Base-by-base conservation (phyloP, 2,888 invertebrate genomes). In the Molorchus minor region DNA sequence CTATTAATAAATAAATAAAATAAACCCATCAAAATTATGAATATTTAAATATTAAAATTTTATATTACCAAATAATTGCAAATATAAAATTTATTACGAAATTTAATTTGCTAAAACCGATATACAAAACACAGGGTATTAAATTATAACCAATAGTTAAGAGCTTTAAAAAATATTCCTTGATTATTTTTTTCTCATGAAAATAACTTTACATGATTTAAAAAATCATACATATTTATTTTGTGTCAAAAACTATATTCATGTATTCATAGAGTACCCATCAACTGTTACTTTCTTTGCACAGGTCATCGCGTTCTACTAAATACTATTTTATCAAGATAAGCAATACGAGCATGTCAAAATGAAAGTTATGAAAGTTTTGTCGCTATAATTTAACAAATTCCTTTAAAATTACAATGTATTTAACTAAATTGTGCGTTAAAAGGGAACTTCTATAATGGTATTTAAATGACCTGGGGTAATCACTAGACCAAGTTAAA, bases 361-460 rank as follows among this genome's bases (percentile, higher is more conserved):
- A 53, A 53, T 53, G 53, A 53, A 53, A 53, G 53, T 53, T 53
- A 44, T 43, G 53, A 53, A 53, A 53, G 53, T 53, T 33, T n/a
- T 44, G 30, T 33, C 20, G 16, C 25, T 52, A 17, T 15, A 25
- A 43, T 43, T 43, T 43, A 21, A 25, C 43, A 19, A 21, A 36
- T 49, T 38, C 21, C 15, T 35, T 33, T 25, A 13, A 13, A 43
- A 25, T 25, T 25, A 13, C n/a, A 19, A 21, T 13, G 19, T 46
- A 7, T 30, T n/a, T 46, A n/a, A 33, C 16, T 16, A 46, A 46
- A 46, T 17, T 17, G 30, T 19, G 10, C 33, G 33, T 33, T 46
- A 12, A 19, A 7, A n/a, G 7, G 21, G 13, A 19, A 36, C 8
- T 19, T 20, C 19, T 46, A 15, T 49, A 49, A 49, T 49, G 36